phyloP scores from a whole-genome alignment of 1,140 invertebrate genomes.

The Drosophila nebulosa region DNA sequence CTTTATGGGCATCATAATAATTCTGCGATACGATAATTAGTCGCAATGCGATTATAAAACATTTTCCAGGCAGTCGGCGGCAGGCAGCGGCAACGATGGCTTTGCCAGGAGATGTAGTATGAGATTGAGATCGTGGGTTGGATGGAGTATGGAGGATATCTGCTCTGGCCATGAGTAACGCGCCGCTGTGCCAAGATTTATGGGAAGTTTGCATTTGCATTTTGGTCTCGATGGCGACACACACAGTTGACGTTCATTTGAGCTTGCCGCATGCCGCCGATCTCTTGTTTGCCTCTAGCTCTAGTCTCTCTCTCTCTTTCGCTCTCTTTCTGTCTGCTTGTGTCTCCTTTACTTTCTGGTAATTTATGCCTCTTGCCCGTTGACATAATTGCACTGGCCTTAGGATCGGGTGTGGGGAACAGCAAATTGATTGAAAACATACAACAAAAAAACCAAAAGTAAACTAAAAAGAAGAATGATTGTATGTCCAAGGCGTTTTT shows the following conservation, averaged over 20 bases:
- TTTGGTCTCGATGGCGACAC: conserved; percentile 35
- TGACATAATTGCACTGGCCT: conserved; percentile 65
- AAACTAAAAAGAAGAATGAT: neutral
- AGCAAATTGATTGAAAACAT: conserved; percentile 74
- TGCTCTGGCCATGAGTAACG: conserved; percentile 70
- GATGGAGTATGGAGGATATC: neutral
- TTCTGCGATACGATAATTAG: conserved; percentile 76
- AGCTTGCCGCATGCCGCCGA: conserved; percentile 10
- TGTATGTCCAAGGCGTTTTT: too few species aligned
- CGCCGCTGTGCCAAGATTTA: conserved; percentile 65
- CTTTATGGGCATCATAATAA: conserved; percentile 61
- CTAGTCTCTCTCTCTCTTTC: conserved; percentile 33
- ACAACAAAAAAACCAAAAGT: conserved; percentile 30
- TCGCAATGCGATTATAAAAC: conserved; percentile 76
- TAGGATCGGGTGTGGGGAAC: conserved; percentile 5
- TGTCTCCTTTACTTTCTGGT: conserved; percentile 9
- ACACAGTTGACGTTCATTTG: conserved; percentile 53
- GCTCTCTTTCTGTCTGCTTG: neutral
- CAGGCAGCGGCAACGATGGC: neutral
- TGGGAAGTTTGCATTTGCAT: conserved; percentile 48
- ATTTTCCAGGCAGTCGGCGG: conserved; percentile 31
- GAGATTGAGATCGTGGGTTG: neutral
- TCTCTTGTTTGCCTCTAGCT: conserved; percentile 35
- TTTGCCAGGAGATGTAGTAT: too few species aligned
- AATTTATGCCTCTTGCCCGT: conserved; percentile 65